phyloP scores from a whole-genome alignment of 1,140 invertebrate species.

The Drosophila busckii region DNA sequence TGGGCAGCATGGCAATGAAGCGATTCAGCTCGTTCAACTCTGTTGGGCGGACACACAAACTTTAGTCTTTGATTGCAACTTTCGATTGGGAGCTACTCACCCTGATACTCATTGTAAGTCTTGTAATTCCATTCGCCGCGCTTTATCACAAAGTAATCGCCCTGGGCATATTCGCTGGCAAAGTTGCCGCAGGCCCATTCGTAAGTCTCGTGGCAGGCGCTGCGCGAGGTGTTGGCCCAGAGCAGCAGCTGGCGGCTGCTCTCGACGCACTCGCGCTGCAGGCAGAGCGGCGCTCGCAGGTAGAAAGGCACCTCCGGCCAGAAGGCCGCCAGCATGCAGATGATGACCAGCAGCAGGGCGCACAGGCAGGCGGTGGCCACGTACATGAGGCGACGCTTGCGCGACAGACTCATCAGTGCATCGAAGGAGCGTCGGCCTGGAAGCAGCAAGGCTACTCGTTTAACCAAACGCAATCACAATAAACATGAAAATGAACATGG shows the following conservation, averaged over 20 bases:
- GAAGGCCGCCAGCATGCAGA: slow-evolving; percentile 69
- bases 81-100: slow-evolving; percentile 31
- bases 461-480: too few relatives aligned
- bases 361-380: slow-evolving; percentile 70
- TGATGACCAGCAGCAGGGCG: slow-evolving; percentile 66
- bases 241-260: slow-evolving; percentile 69
- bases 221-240: slow-evolving; percentile 70
- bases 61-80: too few relatives aligned
- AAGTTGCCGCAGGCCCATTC: slow-evolving; percentile 77
- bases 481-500: slow-evolving; percentile 1
- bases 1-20: slow-evolving; percentile 76
- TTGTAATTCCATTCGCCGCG: slow-evolving; percentile 77
- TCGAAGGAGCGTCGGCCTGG: slow-evolving; percentile 74
- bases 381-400: slow-evolving; percentile 67
- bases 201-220: slow-evolving; percentile 72
- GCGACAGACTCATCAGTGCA: slow-evolving; percentile 65
- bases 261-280: slow-evolving; percentile 73
- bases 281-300: slow-evolving; percentile 64
- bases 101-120: slow-evolving; percentile 77
- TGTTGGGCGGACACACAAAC: slow-evolving; percentile 1
- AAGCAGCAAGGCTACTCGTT: slow-evolving; percentile 73
- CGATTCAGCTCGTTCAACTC: slow-evolving; percentile 76
- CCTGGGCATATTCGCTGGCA: slow-evolving; percentile 55
- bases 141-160: slow-evolving; percentile 74
- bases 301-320: slow-evolving; percentile 77